Evolutionary conservation across 2,797 vertebrate species (phyloP).

Genomic region (Muraenolepis orangiensis): DNA sequence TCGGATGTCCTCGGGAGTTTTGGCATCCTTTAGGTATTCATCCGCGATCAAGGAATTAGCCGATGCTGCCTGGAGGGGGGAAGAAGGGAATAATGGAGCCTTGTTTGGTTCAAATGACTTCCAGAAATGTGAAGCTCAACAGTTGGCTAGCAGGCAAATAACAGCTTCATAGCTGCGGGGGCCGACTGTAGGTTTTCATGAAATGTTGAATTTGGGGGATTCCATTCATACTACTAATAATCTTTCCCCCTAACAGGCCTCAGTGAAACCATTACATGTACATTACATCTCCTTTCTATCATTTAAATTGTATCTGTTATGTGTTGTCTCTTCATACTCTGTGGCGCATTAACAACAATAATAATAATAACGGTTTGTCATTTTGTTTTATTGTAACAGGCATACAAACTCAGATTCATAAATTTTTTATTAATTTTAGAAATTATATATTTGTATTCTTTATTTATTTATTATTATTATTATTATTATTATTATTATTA

Average conservation of each 20-base stretch:
- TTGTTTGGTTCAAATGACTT: background rate
- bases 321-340: background rate
- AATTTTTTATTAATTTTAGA: too few species aligned
- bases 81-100: background rate
- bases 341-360: too few species aligned
- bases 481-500: too few species aligned
- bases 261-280: too few species aligned
- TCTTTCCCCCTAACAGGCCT: too few species aligned
- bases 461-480: too few species aligned
- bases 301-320: background rate
- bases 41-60: slow-evolving; percentile 59
- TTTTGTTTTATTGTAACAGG: too few species aligned
- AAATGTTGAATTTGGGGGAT: background rate
- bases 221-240: background rate
- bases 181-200: background rate
- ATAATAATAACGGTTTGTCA: too few species aligned
- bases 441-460: too few species aligned
- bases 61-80: slow-evolving; percentile 42
- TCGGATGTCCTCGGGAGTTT: slow-evolving; percentile 68
- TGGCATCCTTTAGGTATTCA: slow-evolving; percentile 73
- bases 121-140: background rate
- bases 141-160: background rate
- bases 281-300: background rate
- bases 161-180: background rate
- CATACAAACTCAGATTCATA: too few species aligned